Evolutionary conservation across 2,113 vertebrate genomes (phyloP).

Genomic region (Ploceus nigricollis): DNA sequence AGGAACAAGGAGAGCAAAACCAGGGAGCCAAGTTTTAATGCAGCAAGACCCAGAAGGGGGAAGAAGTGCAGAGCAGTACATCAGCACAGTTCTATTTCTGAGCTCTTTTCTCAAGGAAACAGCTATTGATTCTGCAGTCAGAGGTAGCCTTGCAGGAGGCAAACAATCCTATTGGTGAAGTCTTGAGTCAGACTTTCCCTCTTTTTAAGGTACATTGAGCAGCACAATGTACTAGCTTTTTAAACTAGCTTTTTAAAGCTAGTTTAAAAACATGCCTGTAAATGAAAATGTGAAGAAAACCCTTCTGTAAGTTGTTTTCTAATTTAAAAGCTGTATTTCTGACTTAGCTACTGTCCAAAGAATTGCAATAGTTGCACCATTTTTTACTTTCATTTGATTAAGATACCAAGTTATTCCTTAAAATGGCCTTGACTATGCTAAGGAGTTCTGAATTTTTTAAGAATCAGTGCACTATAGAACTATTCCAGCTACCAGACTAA

Average conservation of each 20-base stretch:
- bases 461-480: not conserved
- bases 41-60: not conserved
- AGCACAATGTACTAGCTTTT: no score
- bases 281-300: not conserved
- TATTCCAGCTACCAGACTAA: not conserved
- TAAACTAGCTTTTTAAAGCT: not conserved
- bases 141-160: not conserved
- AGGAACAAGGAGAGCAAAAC: not conserved
- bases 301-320: not conserved
- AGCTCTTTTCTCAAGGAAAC: not conserved
- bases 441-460: not conserved
- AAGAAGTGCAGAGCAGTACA: not conserved
- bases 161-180: not conserved
- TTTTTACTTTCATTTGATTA: not conserved
- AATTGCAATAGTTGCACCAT: not conserved
- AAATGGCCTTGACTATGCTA: not conserved
- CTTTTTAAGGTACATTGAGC: not conserved
- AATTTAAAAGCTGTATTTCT: not conserved
- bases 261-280: not conserved
- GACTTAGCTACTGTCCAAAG: not conserved
- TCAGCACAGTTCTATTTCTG: not conserved
- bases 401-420: not conserved
- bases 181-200: not conserved
- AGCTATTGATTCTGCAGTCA: not conserved
- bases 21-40: not conserved